phyloP scores from a whole-genome alignment of 2,888 invertebrate species.

The Carcina quercana region DNA sequence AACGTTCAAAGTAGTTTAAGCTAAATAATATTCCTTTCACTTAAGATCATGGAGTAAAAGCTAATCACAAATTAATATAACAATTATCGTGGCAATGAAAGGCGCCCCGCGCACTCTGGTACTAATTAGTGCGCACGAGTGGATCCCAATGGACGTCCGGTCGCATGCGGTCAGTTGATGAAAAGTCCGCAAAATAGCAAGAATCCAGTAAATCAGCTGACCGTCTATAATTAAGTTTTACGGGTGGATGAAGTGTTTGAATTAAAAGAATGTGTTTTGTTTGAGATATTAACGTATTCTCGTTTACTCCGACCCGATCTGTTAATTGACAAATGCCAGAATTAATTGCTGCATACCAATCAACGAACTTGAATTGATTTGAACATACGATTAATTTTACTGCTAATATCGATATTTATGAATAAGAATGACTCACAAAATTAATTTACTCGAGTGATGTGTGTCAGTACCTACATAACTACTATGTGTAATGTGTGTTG shows the following conservation, averaged over 20 bases:
- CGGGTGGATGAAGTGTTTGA: conserved; percentile 14
- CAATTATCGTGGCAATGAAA: conserved; percentile 58
- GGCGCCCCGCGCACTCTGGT: conserved; percentile 44
- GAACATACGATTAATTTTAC: too few species aligned
- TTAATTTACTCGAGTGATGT: too few species aligned
- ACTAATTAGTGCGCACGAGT: conserved; percentile 63
- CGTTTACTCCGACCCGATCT: not conserved
- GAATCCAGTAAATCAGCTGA: conserved; percentile 34
- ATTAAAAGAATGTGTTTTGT: conserved; percentile 7
- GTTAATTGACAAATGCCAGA: not conserved
- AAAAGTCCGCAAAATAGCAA: conserved; percentile 55
- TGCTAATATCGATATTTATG: too few species aligned
- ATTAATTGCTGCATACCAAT: too few species aligned
- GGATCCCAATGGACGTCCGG: conserved; percentile 46
- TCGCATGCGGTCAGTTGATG: conserved; percentile 49
- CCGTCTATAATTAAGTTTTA: conserved; percentile 40
- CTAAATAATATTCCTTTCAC: not conserved
- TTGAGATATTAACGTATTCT: conserved; percentile 5
- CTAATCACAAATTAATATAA: conserved; percentile 36
- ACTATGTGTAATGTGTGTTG: too few species aligned
- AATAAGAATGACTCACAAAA: too few species aligned
- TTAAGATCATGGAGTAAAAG: not conserved
- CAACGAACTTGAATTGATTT: too few species aligned
- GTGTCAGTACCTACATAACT: too few species aligned
- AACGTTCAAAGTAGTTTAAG: not conserved